These are phyloP conservation scores for Opisthograptis luteolata DNA, from an alignment of 2,888 invertebrate species.

Conservation along the genomic window DNA sequence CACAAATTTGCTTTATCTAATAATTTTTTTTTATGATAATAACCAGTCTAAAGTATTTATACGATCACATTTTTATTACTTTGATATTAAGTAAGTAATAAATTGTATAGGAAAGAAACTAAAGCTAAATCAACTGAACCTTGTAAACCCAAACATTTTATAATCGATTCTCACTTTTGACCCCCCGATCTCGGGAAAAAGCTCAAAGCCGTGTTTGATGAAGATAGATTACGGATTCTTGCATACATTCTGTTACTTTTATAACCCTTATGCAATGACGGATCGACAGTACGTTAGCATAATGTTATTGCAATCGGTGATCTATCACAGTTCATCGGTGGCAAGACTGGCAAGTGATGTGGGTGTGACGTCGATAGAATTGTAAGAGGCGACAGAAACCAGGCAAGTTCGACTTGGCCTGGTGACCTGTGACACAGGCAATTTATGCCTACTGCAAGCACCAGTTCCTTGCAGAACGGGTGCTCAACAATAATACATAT, in stretches of 20 bases:
- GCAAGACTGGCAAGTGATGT: conserved; percentile 14
- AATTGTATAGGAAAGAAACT: background rate
- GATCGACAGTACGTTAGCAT: conserved; percentile 45
- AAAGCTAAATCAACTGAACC: conserved; percentile 23
- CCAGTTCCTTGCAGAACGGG: too few species aligned
- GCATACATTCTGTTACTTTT: conserved; percentile 25
- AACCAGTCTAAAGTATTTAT: too few species aligned
- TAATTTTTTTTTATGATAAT: background rate
- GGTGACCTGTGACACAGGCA: too few species aligned
- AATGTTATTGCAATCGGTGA: conserved; percentile 43
- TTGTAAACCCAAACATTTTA: conserved; percentile 36
- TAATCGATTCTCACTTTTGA: conserved; percentile 39
- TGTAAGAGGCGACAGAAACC: conserved; percentile 2
- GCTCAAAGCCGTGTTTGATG: conserved; percentile 35
- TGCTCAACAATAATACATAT: too few species aligned
- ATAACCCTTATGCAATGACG: conserved; percentile 44
- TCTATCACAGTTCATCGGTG: conserved; percentile 41
- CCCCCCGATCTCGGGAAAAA: conserved; percentile 36
- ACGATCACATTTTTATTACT: too few species aligned
- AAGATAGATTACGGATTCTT: conserved; percentile 46
- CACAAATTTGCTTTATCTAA: background rate
- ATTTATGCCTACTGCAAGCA: too few species aligned
- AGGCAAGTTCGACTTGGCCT: too few species aligned
- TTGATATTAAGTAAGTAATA: background rate
- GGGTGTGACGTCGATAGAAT: background rate